A percentile compares a stretch with the other conserved stretches of the same genome.
These are phyloP conservation scores for Condylura cristata DNA, from an alignment of 2,113 vertebrate species.

Conservation along the genomic window DNA sequence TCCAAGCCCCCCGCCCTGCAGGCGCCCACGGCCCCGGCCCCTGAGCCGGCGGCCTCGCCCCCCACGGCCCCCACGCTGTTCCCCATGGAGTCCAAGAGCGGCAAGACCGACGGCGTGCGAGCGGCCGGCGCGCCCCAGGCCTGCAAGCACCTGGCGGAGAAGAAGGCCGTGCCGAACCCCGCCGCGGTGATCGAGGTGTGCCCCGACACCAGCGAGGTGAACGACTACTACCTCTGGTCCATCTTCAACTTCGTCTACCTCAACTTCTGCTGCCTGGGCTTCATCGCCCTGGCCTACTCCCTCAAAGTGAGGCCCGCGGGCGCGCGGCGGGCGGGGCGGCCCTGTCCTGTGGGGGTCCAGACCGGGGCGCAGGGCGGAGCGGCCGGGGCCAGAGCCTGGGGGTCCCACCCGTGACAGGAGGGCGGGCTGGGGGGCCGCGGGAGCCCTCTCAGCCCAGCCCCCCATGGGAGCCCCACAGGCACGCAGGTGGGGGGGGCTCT, in stretches of 20 bases:
- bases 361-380: neutral
- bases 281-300: slow-evolving; percentile 90
- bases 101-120: slow-evolving; percentile 84
- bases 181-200: slow-evolving; percentile 86
- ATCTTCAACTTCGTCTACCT: slow-evolving; percentile 93
- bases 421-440: too few relatives aligned
- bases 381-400: neutral
- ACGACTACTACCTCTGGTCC: slow-evolving; percentile 91
- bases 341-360: too few relatives aligned
- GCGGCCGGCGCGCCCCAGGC: slow-evolving; percentile 80
- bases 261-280: slow-evolving; percentile 92
- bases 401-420: too few relatives aligned
- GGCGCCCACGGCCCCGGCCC: slow-evolving; percentile 74
- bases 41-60: slow-evolving; percentile 80
- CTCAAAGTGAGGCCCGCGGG: slow-evolving; percentile 83
- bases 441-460: too few relatives aligned
- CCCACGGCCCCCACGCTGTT: slow-evolving; percentile 85
- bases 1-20: slow-evolving; percentile 84
- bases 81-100: slow-evolving; percentile 87
- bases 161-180: slow-evolving; percentile 87
- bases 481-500: too few relatives aligned
- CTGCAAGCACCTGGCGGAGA: slow-evolving; percentile 87
- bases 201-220: slow-evolving; percentile 87
- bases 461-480: too few relatives aligned
- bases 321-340: too few relatives aligned